Conservation (phyloP, 2,797 vertebrate genomes). For the Phaenicophaeus curvirostris region DNA sequence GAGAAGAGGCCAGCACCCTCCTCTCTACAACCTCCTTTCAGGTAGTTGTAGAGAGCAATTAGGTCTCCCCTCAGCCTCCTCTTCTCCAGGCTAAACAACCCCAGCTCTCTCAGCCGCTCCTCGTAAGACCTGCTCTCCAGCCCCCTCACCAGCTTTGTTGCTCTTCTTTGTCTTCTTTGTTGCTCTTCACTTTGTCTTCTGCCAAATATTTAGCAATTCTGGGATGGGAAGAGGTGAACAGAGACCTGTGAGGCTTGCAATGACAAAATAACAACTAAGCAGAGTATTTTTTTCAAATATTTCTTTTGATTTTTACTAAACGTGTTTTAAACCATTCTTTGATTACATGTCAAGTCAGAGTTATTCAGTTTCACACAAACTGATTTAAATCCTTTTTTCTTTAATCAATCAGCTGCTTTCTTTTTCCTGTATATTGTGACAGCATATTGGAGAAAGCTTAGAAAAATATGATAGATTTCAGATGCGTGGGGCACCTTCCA, state of each 20-base stretch:
- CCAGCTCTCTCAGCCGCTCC: no score
- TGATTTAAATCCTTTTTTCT: neutral
- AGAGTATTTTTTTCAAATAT: neutral
- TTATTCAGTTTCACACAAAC: neutral
- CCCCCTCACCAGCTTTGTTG: no score
- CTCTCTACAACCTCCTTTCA: no score
- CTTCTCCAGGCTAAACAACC: no score
- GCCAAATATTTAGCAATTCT: neutral
- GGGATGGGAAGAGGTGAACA: neutral
- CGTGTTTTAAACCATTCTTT: neutral
- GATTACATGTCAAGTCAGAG: neutral
- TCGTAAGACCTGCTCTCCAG: no score
- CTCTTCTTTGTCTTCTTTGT: no score
- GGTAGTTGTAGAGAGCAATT: no score
- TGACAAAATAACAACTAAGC: no score
- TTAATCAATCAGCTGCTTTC: neutral
- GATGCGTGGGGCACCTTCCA: neutral
- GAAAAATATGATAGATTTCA: neutral
- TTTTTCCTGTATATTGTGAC: neutral
- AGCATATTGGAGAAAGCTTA: neutral
- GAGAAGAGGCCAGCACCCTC: no score
- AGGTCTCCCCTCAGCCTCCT: no score
- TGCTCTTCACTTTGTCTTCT: neutral
- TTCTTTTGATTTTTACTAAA: constrained; percentile 21
- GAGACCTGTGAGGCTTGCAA: neutral